phyloP scores from a whole-genome alignment of 2,113 vertebrate species.

The Phalacrocorax carbo region DNA sequence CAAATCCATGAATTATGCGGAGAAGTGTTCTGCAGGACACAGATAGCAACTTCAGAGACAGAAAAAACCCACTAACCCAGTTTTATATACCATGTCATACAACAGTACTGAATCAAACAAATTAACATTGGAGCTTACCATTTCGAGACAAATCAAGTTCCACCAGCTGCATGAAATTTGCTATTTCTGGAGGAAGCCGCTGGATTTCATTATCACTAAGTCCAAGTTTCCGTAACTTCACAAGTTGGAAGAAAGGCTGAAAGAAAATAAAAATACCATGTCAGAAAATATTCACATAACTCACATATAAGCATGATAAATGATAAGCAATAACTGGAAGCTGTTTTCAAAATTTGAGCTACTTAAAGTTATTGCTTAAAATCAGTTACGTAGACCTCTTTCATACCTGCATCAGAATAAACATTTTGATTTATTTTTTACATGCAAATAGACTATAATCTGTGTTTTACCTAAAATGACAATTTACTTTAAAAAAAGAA shows the following conservation, averaged over 20 bases:
- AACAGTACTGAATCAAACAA: background rate
- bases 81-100: background rate
- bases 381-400: background rate
- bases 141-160: conserved; percentile 97
- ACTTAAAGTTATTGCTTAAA: background rate
- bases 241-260: conserved; percentile 95
- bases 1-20: background rate
- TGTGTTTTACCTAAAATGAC: background rate
- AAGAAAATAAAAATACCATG: conserved; percentile 59
- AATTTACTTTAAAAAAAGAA: background rate
- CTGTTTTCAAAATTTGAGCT: background rate
- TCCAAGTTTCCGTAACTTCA: conserved; percentile 94
- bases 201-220: conserved; percentile 99
- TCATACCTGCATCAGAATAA: background rate
- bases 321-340: background rate
- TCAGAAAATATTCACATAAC: background rate
- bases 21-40: background rate
- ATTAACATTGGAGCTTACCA: conserved; percentile 75
- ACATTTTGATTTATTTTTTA: background rate
- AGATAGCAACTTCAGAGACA: background rate
- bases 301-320: background rate
- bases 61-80: background rate
- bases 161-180: conserved; percentile 96
- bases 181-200: conserved; percentile 92
- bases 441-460: background rate